Percentiles rank a stretch among this genome's conserved stretches.
phyloP scores from a whole-genome alignment of 2,888 invertebrate species.

The Pyrrhosoma nymphula region DNA sequence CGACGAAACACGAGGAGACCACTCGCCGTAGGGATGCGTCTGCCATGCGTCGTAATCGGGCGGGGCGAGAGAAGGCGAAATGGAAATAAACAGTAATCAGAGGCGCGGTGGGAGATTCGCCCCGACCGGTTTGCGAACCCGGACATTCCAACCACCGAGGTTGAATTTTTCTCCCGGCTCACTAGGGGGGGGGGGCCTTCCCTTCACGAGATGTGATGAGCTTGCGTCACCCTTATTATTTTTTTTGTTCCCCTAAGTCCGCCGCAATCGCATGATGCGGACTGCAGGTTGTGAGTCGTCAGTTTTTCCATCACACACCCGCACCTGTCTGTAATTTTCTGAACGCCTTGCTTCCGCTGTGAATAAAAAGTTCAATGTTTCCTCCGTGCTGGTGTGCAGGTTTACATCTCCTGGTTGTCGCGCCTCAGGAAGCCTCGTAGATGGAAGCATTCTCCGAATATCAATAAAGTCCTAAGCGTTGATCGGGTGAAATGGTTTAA shows the following conservation, averaged over 20 bases:
- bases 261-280: neutral
- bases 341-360: neutral
- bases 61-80: neutral
- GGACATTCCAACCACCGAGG: constrained; percentile 7
- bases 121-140: constrained; percentile 61
- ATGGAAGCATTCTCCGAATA: too few relatives aligned
- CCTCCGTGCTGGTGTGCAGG: too few relatives aligned
- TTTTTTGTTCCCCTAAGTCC: neutral
- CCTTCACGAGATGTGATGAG: neutral
- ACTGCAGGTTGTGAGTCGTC: neutral
- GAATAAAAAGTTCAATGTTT: neutral
- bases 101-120: neutral
- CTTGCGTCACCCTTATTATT: neutral
- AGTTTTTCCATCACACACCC: neutral
- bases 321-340: neutral
- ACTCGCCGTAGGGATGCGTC: neutral
- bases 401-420: too few relatives aligned
- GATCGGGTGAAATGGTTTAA: too few relatives aligned
- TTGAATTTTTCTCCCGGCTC: neutral
- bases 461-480: too few relatives aligned
- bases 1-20: neutral
- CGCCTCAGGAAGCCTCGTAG: too few relatives aligned
- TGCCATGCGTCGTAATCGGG: neutral
- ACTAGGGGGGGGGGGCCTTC: neutral
- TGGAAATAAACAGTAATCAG: constrained; percentile 3